Evolutionary conservation across 2,113 vertebrate species (phyloP), one percentile per base, ranked within the genome.

Genomic region (Hystrix cristata): DNA sequence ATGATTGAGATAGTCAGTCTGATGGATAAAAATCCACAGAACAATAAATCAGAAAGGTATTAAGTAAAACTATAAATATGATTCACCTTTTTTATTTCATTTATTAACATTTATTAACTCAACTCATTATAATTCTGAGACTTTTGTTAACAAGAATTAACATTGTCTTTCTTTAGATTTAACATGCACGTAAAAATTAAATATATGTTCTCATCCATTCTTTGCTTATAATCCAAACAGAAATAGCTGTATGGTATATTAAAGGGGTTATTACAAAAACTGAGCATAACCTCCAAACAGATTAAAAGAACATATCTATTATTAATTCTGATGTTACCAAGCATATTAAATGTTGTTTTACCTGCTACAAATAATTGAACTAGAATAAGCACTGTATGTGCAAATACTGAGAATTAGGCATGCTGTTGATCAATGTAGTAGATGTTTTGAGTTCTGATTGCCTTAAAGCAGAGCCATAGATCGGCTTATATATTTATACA

Each of bases 301-400:
- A 98, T 97, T 97, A 95, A 98, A 96, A 92, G 83, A 93, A 43
- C 59, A 81, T 87, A 95, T 90, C 60, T 74, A 97, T 96, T 97
- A 98, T 98, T 98, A 98, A 98, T 98, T 86, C 38, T 80, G 48
- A 95, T 96, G 43, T 97, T 97, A 91, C 90, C 38, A 96, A 96
- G 82, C 65, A 88, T 98, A 97, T 95, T 97, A 97, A 98, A 97
- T 96, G 88, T 72, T 97, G 80, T 96, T 97, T 97, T 96, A 96
- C 95, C 91, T 98, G 83, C 59, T 97, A 74, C 93, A 98, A 97
- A 96, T 86, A 97, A 93, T 78, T 98, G 96, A 96, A 96, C 93
- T 94, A 96, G 57, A 92, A 94, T 64, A 97, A 89, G 76, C 87
- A 95, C 2, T 85, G 29, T 90, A 86, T 89, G 76, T 98, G 95